Evolutionary conservation across 2,113 vertebrate species (phyloP).

Genomic region (Trichechus manatus): DNA sequence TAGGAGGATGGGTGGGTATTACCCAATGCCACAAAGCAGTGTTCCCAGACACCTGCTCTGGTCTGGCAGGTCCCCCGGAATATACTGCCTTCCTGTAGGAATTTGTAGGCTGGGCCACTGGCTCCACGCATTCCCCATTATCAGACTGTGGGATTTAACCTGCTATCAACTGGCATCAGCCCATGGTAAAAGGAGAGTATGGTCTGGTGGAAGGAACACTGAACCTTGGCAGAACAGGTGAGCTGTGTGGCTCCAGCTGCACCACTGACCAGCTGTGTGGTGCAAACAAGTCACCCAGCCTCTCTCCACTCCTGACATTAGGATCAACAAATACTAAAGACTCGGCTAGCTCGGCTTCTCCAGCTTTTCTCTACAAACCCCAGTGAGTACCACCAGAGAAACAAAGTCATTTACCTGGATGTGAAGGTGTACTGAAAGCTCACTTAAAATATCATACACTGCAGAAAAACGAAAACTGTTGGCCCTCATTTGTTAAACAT

Average conservation of each 20-base stretch:
- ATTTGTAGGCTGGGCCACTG: not conserved
- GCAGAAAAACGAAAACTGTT: not conserved
- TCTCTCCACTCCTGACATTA: not conserved
- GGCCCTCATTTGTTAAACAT: not conserved
- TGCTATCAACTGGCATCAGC: not conserved
- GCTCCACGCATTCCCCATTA: not conserved
- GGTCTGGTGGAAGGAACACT: not conserved
- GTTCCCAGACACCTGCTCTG: not conserved
- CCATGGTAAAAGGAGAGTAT: not conserved
- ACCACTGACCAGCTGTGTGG: not conserved
- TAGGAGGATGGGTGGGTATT: not conserved
- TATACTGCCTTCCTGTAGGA: fast-evolving
- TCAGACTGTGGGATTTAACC: not conserved
- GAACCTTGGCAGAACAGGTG: not conserved
- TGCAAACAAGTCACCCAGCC: not conserved
- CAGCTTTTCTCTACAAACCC: not conserved
- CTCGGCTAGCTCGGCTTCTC: not conserved
- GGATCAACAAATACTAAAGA: not conserved
- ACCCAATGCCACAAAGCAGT: not conserved
- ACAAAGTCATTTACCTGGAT: not conserved
- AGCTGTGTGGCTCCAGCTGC: not conserved
- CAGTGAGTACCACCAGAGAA: not conserved
- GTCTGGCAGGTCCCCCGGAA: not conserved
- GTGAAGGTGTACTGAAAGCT: not conserved
- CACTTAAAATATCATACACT: not conserved